phyloP scores from a whole-genome alignment of 2,113 vertebrate species.

The Actinemys pallida region DNA sequence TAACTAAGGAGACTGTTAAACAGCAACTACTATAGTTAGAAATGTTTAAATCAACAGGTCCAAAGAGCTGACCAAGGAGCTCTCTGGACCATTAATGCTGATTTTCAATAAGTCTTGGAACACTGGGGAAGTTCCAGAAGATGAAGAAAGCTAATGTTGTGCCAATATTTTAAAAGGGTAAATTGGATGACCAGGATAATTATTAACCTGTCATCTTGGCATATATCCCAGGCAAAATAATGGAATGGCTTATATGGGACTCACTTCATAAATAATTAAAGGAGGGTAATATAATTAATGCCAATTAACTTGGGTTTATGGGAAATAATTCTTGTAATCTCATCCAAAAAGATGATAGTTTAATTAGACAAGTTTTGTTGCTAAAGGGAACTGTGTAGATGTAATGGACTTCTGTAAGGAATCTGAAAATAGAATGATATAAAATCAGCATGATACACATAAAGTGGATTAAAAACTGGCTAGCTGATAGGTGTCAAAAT shows the following conservation, averaged over 20 bases:
- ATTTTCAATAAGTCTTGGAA: no score
- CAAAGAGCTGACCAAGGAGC: no score
- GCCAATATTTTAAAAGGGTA: background rate
- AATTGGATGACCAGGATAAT: background rate
- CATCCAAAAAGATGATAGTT: no score
- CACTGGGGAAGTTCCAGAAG: no score
- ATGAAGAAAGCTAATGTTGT: no score
- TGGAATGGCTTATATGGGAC: background rate
- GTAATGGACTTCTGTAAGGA: background rate
- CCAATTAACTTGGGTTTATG: background rate
- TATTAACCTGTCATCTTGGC: background rate
- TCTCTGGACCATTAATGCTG: no score
- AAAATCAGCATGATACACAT: background rate
- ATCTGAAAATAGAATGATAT: background rate
- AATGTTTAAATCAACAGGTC: no score
- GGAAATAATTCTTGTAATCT: background rate
- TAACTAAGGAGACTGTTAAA: no score
- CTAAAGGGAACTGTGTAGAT: background rate
- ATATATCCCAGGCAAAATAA: background rate
- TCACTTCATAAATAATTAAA: conserved; percentile 7
- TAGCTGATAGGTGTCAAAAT: no score
- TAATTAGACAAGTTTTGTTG: background rate
- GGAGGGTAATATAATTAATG: rapidly evolving
- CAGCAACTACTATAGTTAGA: no score
- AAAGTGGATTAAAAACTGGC: no score